Evolutionary conservation across 2,888 invertebrate genomes (phyloP).

Genomic region (Apoda limacodes): DNA sequence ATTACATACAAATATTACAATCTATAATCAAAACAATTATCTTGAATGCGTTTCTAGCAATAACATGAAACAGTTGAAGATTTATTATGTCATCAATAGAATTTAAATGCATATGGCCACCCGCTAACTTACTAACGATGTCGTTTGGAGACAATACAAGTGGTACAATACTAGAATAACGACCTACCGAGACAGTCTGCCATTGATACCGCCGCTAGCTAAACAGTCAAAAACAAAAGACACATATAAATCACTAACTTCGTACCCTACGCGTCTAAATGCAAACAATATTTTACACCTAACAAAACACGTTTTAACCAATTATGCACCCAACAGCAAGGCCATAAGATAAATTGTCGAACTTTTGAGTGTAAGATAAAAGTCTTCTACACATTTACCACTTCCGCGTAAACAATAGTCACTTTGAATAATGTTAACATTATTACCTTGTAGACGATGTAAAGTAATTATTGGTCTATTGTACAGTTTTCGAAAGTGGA

Average conservation of each 20-base stretch:
- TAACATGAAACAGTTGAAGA: conserved; percentile 32
- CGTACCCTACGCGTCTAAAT: conserved; percentile 41
- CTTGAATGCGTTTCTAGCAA: conserved; percentile 39
- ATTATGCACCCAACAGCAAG: too few species aligned
- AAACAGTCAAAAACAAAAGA: conserved; percentile 68
- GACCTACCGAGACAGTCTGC: conserved; percentile 50
- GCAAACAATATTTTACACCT: conserved; percentile 45
- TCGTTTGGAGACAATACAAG: conserved; percentile 59
- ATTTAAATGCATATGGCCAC: conserved; percentile 63
- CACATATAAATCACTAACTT: conserved; percentile 58
- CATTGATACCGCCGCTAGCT: conserved; percentile 54
- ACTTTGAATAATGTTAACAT: conserved; percentile 48
- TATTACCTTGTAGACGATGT: conserved; percentile 51
- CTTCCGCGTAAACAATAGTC: conserved; percentile 58
- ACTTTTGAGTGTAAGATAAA: too few species aligned
- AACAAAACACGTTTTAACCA: too few species aligned
- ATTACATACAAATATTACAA: conserved; percentile 8
- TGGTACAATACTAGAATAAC: conserved; percentile 64
- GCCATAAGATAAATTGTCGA: too few species aligned
- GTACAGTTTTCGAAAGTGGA: conserved; percentile 50
- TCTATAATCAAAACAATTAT: conserved; percentile 44
- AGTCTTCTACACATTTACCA: conserved; percentile 37
- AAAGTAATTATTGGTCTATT: conserved; percentile 57
- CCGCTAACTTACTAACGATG: conserved; percentile 64
- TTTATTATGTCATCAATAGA: conserved; percentile 60